A percentile compares a stretch with the other conserved stretches of the same genome.
Evolutionary conservation across 2,888 invertebrate species (phyloP).

Genomic region (Plagodis dolabraria): DNA sequence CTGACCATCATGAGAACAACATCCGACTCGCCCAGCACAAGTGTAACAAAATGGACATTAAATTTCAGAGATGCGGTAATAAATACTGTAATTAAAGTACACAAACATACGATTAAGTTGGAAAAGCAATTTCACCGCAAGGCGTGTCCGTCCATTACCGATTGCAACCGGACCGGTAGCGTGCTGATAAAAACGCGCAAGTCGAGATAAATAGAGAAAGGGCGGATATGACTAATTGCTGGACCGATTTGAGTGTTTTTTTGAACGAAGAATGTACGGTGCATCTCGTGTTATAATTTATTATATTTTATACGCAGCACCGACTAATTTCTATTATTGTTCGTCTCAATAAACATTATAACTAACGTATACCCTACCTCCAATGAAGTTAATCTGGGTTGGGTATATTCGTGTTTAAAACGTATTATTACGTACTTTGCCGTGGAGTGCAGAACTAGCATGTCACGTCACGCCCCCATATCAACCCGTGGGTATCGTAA

Average conservation of each 20-base stretch:
- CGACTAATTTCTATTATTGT: not conserved
- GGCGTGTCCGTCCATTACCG: conserved; percentile 62
- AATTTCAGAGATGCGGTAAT: conserved; percentile 21
- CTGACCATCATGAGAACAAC: conserved; percentile 6
- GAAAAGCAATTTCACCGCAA: conserved; percentile 43
- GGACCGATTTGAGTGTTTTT: conserved; percentile 31
- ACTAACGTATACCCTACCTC: no score
- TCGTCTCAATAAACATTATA: no score
- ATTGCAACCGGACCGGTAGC: conserved; percentile 54
- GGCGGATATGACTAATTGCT: conserved; percentile 63
- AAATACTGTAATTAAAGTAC: conserved; percentile 27
- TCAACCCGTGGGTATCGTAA: no score
- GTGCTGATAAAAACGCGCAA: conserved; percentile 52
- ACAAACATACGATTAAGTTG: conserved; percentile 18
- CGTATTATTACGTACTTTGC: no score
- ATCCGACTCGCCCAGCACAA: not conserved
- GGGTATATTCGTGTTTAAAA: no score
- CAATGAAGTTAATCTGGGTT: no score
- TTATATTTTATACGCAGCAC: not conserved
- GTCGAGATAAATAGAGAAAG: conserved; percentile 52
- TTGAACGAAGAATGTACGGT: conserved; percentile 7
- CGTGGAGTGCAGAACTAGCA: no score
- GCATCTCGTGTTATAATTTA: not conserved
- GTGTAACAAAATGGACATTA: conserved; percentile 9
- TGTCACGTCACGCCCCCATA: no score